Percentiles rank a stretch among this genome's conserved stretches.
These are phyloP conservation scores for Drosophila athabasca DNA, from an alignment of 1,140 invertebrate species.

Conservation along the genomic window DNA sequence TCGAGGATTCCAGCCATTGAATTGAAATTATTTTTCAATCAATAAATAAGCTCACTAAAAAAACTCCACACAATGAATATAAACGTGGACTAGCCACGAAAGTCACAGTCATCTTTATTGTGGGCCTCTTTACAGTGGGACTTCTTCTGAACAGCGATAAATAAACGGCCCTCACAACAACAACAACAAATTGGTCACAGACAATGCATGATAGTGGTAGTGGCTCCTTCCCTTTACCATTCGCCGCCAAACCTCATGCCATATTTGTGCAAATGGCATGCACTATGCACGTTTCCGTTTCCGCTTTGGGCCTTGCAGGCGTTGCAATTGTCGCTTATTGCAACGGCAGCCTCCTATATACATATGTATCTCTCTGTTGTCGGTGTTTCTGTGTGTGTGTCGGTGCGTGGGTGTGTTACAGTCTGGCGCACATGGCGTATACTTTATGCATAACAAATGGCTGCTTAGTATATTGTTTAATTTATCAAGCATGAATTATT, in stretches of 20 bases:
- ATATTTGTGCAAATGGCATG: constrained; percentile 77
- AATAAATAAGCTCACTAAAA: no score
- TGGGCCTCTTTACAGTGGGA: background rate
- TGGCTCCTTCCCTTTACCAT: constrained; percentile 2
- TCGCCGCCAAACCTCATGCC: constrained; percentile 10
- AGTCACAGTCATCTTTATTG: no score
- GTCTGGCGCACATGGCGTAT: constrained; percentile 71
- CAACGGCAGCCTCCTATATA: constrained; percentile 40
- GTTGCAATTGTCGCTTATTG: constrained; percentile 78
- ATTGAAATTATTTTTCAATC: no score
- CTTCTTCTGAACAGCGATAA: constrained; percentile 27
- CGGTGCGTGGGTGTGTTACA: constrained; percentile 54
- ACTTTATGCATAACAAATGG: constrained; percentile 80
- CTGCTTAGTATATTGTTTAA: constrained; percentile 79
- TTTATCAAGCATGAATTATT: constrained; percentile 82
- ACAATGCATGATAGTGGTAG: constrained; percentile 32
- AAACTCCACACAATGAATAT: background rate
- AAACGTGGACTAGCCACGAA: no score
- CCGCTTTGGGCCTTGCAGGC: constrained; percentile 71
- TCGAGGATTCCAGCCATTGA: no score
- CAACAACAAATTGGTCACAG: constrained; percentile 26
- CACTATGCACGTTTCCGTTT: constrained; percentile 78
- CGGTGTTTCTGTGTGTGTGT: constrained; percentile 11
- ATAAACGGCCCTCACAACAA: constrained; percentile 38
- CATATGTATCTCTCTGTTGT: constrained; percentile 3